A percentile compares a stretch with the other conserved stretches of the same genome.
These are phyloP conservation scores for Aplodontia rufa DNA, from an alignment of 2,113 vertebrate species.

Conservation along the genomic window DNA sequence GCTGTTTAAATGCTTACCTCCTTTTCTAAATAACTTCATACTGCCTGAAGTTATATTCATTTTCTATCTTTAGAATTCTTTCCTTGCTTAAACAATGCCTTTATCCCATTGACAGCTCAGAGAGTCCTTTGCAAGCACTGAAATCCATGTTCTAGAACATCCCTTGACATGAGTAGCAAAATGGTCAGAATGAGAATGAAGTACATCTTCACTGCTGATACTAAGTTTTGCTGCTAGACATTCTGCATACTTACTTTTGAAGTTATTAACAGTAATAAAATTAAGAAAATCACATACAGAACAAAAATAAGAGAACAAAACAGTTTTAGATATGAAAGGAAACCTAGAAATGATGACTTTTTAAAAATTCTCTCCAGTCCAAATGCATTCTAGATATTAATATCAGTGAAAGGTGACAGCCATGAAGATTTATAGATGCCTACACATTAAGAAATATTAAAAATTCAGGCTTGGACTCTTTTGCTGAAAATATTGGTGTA, in stretches of 20 bases:
- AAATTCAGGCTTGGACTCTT: not conserved
- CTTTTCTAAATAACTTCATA: not conserved
- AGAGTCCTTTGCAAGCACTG: not conserved
- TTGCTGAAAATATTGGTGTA: not conserved
- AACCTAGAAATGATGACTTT: not conserved
- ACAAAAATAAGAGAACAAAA: not conserved
- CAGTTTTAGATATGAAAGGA: not conserved
- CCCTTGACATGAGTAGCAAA: not conserved
- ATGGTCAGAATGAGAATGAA: not conserved
- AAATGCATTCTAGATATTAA: not conserved
- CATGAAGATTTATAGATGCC: not conserved
- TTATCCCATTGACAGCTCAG: not conserved
- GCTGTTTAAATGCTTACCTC: not conserved
- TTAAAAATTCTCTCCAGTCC: not conserved
- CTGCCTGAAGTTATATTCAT: not conserved
- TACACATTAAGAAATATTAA: not conserved
- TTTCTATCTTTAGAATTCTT: constrained; percentile 29
- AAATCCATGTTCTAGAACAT: constrained; percentile 3
- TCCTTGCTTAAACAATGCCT: constrained; percentile 19
- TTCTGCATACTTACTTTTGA: not conserved
- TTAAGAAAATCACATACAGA: not conserved
- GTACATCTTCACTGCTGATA: not conserved
- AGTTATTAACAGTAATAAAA: not conserved
- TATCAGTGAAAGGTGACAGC: not conserved
- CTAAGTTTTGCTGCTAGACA: not conserved